phyloP scores from a whole-genome alignment of 2,888 invertebrate species.

The Diarsia rubi region DNA sequence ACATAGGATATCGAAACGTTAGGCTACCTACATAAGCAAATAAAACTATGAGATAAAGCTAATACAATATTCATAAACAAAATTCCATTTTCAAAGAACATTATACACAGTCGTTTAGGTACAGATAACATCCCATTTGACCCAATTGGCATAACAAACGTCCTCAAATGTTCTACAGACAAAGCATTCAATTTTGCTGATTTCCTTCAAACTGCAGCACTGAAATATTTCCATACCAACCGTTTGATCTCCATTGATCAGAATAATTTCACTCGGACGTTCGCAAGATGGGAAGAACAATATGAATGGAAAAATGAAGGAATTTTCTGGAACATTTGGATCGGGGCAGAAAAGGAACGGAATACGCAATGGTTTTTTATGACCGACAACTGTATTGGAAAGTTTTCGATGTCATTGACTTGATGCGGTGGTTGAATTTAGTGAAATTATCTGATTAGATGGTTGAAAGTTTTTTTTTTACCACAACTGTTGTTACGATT shows the following conservation, averaged over 20 bases:
- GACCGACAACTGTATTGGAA: conserved; percentile 4
- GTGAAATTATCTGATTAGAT: background rate
- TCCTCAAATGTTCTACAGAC: conserved; percentile 24
- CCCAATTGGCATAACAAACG: conserved; percentile 44
- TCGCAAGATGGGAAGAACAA: conserved; percentile 48
- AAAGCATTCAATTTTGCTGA: conserved; percentile 52
- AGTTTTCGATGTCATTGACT: background rate
- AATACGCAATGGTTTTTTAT: conserved; percentile 29
- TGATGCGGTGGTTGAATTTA: background rate
- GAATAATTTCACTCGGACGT: conserved; percentile 61
- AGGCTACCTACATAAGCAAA: background rate
- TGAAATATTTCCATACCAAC: conserved; percentile 59
- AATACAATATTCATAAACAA: background rate
- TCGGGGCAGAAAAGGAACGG: conserved; percentile 9
- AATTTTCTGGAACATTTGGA: conserved; percentile 34
- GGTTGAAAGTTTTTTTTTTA: too few species aligned
- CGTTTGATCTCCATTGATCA: conserved; percentile 62
- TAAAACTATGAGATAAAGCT: background rate
- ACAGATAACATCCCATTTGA: conserved; percentile 32
- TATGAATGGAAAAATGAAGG: conserved; percentile 50
- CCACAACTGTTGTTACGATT: too few species aligned
- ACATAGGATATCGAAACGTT: background rate
- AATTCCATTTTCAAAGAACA: conserved; percentile 6
- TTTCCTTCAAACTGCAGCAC: conserved; percentile 47
- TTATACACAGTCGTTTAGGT: conserved; percentile 17